Evolutionary conservation across 2,113 vertebrate species (phyloP), one percentile per base, ranked within the genome.

Genomic region (Tetrao urogallus): DNA sequence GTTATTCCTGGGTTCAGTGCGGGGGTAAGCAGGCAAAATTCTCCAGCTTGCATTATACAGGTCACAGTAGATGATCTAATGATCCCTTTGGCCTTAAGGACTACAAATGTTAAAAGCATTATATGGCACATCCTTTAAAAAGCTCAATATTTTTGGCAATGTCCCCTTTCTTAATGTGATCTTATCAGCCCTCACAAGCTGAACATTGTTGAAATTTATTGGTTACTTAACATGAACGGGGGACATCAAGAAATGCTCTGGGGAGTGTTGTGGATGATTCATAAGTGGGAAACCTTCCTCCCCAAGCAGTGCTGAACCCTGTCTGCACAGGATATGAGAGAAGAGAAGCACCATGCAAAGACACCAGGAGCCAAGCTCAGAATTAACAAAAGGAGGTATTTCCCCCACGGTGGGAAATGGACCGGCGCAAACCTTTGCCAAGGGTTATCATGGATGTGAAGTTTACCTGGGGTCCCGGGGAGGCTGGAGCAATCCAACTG

Each of bases 21-120:
- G 0, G 69, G 95, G 94, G 56, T 85, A 94, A 96, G 64, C 64
- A 89, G 91, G 50, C 60, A 77, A 86, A 94, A 94, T 48, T 67
- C 85, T 89, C 57, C 72, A 92, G 57, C 43, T 73, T 91, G 65
- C 65, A 19, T 69, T 83, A 20, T 6, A 64, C 45, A 88, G 92
- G 87, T 96, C 92, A 91, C 60, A 89, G 60, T 1, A 91, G 82
- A 96, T 92, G 92, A 89, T 92, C 96, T 95, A 96, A 92, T 40
- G 92, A 94, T 93, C 87, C 84, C 87, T 74, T 86, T 71, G 82
- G 94, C 92, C 87, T 86, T 60, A 13, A 93, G 88, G 91, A 82
- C 91, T 86, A 14, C 57, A 47, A 95, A 93, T 91, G 89, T 83
- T 96, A 96, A 94, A 93, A 91, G 87, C 93, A 95, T 95, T 93